A percentile compares a stretch with the other conserved stretches of the same genome.
Evolutionary conservation across 2,888 invertebrate genomes (phyloP).

Genomic region (Apeira syringaria): DNA sequence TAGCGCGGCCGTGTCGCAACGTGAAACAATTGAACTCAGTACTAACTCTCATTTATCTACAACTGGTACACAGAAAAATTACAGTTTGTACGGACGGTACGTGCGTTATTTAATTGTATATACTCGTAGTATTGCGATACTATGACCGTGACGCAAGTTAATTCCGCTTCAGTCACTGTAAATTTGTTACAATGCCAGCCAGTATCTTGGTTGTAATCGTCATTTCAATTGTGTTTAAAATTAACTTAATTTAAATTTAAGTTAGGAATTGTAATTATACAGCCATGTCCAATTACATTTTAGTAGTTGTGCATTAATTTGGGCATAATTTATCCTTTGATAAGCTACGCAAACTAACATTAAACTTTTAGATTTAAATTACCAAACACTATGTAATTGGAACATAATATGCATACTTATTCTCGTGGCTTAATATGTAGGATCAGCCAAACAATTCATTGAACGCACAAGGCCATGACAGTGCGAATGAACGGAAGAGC

Average conservation of each 20-base stretch:
- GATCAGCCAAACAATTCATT: background rate
- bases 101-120: too few relatives aligned
- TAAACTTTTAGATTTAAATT: constrained; percentile 1
- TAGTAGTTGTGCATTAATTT: background rate
- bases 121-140: too few relatives aligned
- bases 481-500: constrained; percentile 10
- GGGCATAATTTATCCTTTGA: background rate
- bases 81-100: too few relatives aligned
- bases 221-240: background rate
- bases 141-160: too few relatives aligned
- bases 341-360: background rate
- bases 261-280: background rate
- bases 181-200: too few relatives aligned
- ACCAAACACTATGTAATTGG: background rate
- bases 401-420: background rate
- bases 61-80: too few relatives aligned
- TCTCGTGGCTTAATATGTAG: background rate
- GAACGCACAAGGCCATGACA: background rate
- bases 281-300: background rate
- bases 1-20: too few relatives aligned
- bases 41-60: too few relatives aligned
- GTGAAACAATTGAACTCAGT: too few relatives aligned
- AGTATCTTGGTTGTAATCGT: too few relatives aligned
- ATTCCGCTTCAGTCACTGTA: too few relatives aligned
- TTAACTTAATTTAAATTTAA: background rate